Evolutionary conservation across 2,113 vertebrate species (phyloP).

Genomic region (Mus pahari): DNA sequence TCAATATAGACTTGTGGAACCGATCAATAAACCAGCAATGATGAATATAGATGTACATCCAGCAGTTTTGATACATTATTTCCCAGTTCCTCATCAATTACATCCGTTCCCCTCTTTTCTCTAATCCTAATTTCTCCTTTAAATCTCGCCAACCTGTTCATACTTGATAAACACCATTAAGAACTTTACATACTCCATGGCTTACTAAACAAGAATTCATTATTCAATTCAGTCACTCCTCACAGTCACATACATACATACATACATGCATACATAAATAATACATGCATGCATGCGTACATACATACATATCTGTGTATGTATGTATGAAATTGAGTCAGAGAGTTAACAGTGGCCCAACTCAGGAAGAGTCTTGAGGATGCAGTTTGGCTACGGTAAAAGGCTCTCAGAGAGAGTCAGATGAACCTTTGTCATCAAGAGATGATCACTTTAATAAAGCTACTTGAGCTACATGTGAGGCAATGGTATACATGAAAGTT

Average conservation of each 20-base stretch:
- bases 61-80: background rate
- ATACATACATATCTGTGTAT: background rate
- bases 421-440: background rate
- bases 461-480: background rate
- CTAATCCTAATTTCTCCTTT: background rate
- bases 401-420: background rate
- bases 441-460: background rate
- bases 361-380: background rate
- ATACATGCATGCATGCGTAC: background rate
- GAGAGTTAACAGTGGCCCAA: background rate
- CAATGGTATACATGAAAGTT: background rate
- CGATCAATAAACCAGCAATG: background rate
- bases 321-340: background rate
- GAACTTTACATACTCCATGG: background rate
- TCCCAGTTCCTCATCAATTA: background rate
- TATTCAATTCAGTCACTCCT: background rate
- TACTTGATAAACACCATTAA: background rate
- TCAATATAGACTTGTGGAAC: background rate
- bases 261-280: too few species aligned
- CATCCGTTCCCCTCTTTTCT: background rate
- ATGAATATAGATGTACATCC: background rate
- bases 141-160: background rate
- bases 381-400: accelerated
- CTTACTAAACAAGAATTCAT: background rate
- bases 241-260: background rate